Conservation (phyloP, 2,113 vertebrate species). For the Salvelinus fontinalis region DNA sequence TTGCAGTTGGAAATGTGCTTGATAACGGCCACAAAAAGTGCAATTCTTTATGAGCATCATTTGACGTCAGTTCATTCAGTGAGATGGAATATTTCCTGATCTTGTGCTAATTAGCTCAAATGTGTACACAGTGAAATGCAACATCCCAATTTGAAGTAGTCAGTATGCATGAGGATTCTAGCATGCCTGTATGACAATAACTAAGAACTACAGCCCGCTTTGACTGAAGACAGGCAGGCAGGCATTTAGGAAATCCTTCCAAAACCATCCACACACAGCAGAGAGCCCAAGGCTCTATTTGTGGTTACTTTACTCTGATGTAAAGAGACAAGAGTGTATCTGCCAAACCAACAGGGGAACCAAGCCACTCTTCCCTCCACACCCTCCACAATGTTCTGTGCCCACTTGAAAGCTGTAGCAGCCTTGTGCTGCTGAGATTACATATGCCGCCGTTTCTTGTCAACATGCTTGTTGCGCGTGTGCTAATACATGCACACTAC, state of each 20-base stretch:
- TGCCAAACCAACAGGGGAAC: slow-evolving; percentile 37
- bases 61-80: no score
- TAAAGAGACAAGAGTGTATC: slow-evolving; percentile 30
- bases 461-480: slow-evolving; percentile 30
- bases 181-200: background rate
- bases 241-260: slow-evolving; percentile 42
- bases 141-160: no score
- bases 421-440: slow-evolving; percentile 47
- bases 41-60: no score
- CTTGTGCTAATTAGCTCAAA: no score
- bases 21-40: no score
- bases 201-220: slow-evolving; percentile 36
- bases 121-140: no score
- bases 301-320: slow-evolving; percentile 46
- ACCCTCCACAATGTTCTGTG: slow-evolving; percentile 37
- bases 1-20: no score
- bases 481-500: background rate
- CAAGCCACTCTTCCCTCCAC: slow-evolving; percentile 35
- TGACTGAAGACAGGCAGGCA: slow-evolving; percentile 52
- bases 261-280: slow-evolving; percentile 26
- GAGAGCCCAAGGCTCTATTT: slow-evolving; percentile 39
- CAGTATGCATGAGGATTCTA: background rate
- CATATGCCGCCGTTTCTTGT: slow-evolving; percentile 39
- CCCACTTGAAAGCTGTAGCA: slow-evolving; percentile 52
- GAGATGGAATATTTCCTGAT: no score